Percentiles rank a stretch among this genome's conserved stretches.
These are phyloP conservation scores for Hecatera dysodea DNA, from an alignment of 2,888 invertebrate genomes.

Conservation along the genomic window DNA sequence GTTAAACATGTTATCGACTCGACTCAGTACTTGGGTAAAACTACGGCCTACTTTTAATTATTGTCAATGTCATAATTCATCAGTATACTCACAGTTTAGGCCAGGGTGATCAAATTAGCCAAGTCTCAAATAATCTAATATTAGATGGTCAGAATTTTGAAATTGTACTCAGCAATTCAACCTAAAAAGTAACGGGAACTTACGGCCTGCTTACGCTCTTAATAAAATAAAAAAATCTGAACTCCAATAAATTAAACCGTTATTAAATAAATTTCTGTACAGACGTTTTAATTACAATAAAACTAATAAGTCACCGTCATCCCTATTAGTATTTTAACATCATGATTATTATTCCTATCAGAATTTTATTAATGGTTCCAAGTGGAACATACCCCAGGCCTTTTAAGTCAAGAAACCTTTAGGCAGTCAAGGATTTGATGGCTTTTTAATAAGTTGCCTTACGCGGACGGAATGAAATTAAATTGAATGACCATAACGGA, in stretches of 20 bases:
- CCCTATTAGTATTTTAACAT: slow-evolving; percentile 54
- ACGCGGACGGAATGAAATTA: slow-evolving; percentile 70
- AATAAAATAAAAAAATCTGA: slow-evolving; percentile 24
- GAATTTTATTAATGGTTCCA: slow-evolving; percentile 63
- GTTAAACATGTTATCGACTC: too few species aligned
- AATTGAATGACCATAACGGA: slow-evolving; percentile 72
- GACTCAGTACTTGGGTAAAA: too few species aligned
- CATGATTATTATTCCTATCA: slow-evolving; percentile 57
- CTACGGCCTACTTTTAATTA: too few species aligned
- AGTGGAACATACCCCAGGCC: slow-evolving; percentile 63
- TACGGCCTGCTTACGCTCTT: slow-evolving; percentile 24
- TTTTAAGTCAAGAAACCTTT: slow-evolving; percentile 67
- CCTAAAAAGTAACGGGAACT: neutral
- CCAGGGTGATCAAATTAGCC: too few species aligned
- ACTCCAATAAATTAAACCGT: slow-evolving; percentile 34
- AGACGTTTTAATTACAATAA: slow-evolving; percentile 49
- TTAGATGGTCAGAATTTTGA: neutral
- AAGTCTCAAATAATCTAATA: too few species aligned
- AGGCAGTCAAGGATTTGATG: slow-evolving; percentile 76
- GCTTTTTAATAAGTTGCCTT: slow-evolving; percentile 78
- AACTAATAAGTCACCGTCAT: slow-evolving; percentile 53
- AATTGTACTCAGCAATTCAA: neutral
- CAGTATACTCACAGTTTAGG: too few species aligned
- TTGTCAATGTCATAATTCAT: too few species aligned
- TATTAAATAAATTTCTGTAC: slow-evolving; percentile 31